Percentiles rank a stretch among this genome's conserved stretches.
These are phyloP conservation scores for Rhabditoides inermis DNA, from an alignment of 2,888 invertebrate genomes.

Conservation along the genomic window DNA sequence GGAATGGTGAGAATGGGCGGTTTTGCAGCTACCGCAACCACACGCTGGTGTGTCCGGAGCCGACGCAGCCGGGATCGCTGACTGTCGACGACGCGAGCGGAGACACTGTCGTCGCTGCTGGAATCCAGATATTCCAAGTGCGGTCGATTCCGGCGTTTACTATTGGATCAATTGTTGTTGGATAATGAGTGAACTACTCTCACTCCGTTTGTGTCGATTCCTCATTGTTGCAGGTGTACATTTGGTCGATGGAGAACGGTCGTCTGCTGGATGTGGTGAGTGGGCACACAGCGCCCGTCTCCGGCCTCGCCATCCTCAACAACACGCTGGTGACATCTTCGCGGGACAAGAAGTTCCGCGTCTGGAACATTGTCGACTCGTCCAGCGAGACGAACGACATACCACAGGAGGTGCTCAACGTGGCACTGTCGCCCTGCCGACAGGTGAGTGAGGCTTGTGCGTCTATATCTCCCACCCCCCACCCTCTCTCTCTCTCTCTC, in stretches of 20 bases:
- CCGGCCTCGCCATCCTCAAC: conserved; percentile 71
- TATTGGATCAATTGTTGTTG: not conserved
- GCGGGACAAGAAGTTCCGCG: conserved; percentile 71
- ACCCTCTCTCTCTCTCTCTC: too few species aligned
- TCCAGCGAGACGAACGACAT: conserved; percentile 24
- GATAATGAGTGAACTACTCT: too few species aligned
- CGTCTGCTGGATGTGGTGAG: conserved; percentile 76
- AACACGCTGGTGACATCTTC: conserved; percentile 65
- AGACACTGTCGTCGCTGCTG: conserved; percentile 87
- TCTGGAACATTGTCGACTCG: conserved; percentile 30
- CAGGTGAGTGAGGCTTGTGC: too few species aligned
- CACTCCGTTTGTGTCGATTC: too few species aligned
- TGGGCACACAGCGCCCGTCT: conserved; percentile 88
- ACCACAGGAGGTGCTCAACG: conserved; percentile 63
- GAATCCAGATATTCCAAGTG: conserved; percentile 74
- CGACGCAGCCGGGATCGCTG: conserved; percentile 82
- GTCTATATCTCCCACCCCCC: too few species aligned
- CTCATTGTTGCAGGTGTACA: conserved; percentile 66
- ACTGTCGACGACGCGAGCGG: conserved; percentile 74
- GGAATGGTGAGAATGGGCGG: not conserved
- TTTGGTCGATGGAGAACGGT: conserved; percentile 92
- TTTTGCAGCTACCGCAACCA: conserved; percentile 83
- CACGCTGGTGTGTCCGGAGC: conserved; percentile 82
- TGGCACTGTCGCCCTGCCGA: conserved; percentile 81
- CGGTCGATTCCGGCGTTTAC: not conserved